These are phyloP conservation scores for Lethenteron camtschaticum DNA, from an alignment of 2,113 vertebrate genomes.

Conservation along the genomic window DNA sequence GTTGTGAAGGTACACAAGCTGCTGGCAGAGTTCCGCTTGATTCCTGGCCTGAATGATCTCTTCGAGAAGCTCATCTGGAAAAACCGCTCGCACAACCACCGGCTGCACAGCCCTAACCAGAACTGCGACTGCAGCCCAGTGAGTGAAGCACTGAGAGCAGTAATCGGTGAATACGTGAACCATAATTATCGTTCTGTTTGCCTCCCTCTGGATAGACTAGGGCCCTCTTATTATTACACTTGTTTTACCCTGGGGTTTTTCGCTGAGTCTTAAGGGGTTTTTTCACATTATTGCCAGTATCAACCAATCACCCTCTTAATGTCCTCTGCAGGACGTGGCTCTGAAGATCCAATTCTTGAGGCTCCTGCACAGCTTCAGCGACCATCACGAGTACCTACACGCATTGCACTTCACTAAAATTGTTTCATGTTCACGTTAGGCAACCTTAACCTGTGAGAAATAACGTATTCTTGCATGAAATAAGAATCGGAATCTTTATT, in stretches of 20 bases:
- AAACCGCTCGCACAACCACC: slow-evolving; percentile 57
- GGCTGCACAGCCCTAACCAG: slow-evolving; percentile 85
- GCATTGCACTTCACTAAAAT: neutral
- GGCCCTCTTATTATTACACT: no score
- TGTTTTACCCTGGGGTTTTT: no score
- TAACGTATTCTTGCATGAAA: no score
- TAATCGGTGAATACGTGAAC: no score
- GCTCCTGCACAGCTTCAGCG: slow-evolving; percentile 92
- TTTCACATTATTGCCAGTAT: no score
- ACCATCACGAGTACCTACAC: slow-evolving; percentile 89
- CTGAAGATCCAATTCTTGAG: slow-evolving; percentile 94
- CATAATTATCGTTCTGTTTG: no score
- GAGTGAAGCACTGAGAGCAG: slow-evolving; percentile 15
- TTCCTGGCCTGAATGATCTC: slow-evolving; percentile 86
- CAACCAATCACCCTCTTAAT: neutral
- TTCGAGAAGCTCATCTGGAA: slow-evolving; percentile 98
- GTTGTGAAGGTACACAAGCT: slow-evolving; percentile 66
- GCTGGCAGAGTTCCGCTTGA: slow-evolving; percentile 82
- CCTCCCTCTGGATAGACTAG: no score
- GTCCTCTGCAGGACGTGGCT: slow-evolving; percentile 60
- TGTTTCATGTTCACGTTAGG: neutral
- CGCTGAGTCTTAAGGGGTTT: no score
- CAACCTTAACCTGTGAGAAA: no score
- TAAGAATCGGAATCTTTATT: no score
- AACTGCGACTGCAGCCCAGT: slow-evolving; percentile 97